Evolutionary conservation across 1,140 invertebrate species (phyloP), one percentile per base, ranked within the genome.

Genomic region (Drosophila seguyi): DNA sequence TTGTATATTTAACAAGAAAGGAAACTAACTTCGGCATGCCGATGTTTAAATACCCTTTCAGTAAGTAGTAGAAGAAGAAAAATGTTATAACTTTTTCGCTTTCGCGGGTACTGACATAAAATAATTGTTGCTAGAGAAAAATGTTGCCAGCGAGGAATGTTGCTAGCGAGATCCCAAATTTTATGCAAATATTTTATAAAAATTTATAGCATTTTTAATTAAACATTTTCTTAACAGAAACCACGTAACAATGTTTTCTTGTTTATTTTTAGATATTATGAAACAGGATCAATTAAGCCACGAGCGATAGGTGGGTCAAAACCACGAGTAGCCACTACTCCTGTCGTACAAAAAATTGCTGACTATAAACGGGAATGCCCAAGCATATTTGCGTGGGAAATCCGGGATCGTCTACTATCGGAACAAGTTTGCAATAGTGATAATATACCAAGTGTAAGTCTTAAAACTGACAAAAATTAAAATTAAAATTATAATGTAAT

Each of bases 371-470:
- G 97, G 13, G 98, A 99, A 93, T 99, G 98, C 93, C 98, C 98
- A 3, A 98, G 98, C 66, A 99, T 99, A 93, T 99, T 99, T 94
- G 98, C 98, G 6, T 99, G 98, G 98, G 98, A 99, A 94, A 99
- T 99, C 92, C 94, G 98, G 20, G 98, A 99, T 93, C 95, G 98
- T 92, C 95, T 99, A 60, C 94, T 99, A 22, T 97, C 97, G 53
- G 99, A 99, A 93, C 97, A 97, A 72, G 97, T 99, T 61, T 99
- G 99, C 94, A 99, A 97, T 93, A 98, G 98, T 93, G 99, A 99
- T 93, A 99, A 99, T 94, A 99, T 99, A 85, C 99, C 99, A 66
- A 99, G 98, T 93, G 99, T 99, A 94, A 99, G 99, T 98, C 36
- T 41, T 6, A 31, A 44, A n/a, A 34, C 14, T 20, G 18, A 13